Conservation (phyloP, 2,797 vertebrate genomes). For the Silurus aristotelis region DNA sequence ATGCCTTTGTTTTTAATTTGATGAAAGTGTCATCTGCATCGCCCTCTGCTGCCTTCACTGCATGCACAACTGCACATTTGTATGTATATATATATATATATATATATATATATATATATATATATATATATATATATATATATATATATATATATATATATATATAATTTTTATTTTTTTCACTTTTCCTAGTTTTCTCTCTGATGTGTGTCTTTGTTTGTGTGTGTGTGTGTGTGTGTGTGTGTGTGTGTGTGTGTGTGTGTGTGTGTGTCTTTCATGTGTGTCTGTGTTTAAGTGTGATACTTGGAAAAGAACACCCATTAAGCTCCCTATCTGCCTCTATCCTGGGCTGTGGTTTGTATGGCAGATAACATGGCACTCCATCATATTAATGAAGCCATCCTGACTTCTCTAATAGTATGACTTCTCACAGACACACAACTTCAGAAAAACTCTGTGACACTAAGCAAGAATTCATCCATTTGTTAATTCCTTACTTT, state of each 20-base stretch:
- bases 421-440: slow-evolving; percentile 12
- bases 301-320: slow-evolving; percentile 13
- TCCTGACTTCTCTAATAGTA: slow-evolving; percentile 1
- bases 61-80: too few species aligned
- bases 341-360: neutral
- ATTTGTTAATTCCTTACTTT: slow-evolving; percentile 6
- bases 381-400: neutral
- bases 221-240: neutral
- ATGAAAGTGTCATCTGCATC: too few species aligned
- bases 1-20: too few species aligned
- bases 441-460: neutral
- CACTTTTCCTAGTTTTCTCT: neutral
- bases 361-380: neutral
- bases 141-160: too few species aligned
- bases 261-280: neutral
- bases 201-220: neutral
- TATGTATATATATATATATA: too few species aligned
- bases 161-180: too few species aligned
- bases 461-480: neutral
- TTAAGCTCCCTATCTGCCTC: slow-evolving; percentile 1
- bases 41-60: too few species aligned
- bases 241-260: slow-evolving; percentile 2
- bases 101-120: too few species aligned
- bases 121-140: too few species aligned
- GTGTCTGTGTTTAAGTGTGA: neutral